Evolutionary conservation across 2,888 invertebrate genomes (phyloP).

Genomic region (Bruchidius siliquastri): DNA sequence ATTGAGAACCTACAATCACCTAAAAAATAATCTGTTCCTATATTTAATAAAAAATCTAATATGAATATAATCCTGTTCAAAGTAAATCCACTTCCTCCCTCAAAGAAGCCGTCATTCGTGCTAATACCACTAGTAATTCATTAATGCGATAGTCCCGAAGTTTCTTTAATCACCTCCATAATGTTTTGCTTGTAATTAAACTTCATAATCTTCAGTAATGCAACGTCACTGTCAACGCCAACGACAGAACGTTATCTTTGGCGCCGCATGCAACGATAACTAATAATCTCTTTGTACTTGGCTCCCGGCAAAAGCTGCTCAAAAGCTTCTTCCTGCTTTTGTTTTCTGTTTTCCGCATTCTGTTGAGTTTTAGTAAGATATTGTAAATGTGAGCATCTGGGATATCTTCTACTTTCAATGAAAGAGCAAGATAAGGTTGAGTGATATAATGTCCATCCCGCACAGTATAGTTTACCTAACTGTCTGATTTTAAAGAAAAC

Average conservation of each 20-base stretch:
- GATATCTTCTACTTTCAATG: too few species aligned
- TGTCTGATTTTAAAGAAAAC: too few species aligned
- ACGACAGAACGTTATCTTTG: background rate
- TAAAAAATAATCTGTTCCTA: too few species aligned
- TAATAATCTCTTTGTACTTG: background rate
- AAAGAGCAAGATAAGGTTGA: too few species aligned
- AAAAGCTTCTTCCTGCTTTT: background rate
- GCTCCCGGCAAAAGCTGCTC: background rate
- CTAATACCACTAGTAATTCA: background rate
- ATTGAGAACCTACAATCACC: too few species aligned
- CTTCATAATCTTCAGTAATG: background rate
- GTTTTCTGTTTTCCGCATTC: background rate
- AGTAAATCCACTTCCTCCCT: too few species aligned
- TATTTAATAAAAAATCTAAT: too few species aligned
- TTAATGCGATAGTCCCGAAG: background rate
- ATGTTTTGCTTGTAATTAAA: background rate
- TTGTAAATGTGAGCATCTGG: too few species aligned
- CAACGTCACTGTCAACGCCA: background rate
- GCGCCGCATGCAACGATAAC: background rate
- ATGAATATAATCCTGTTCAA: too few species aligned
- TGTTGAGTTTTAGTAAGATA: background rate
- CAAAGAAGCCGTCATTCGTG: background rate
- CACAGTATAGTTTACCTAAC: too few species aligned
- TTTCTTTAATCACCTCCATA: background rate
- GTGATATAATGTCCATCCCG: too few species aligned